Evolutionary conservation across 2,797 vertebrate genomes (phyloP).

Genomic region (Xiphophorus birchmanni): DNA sequence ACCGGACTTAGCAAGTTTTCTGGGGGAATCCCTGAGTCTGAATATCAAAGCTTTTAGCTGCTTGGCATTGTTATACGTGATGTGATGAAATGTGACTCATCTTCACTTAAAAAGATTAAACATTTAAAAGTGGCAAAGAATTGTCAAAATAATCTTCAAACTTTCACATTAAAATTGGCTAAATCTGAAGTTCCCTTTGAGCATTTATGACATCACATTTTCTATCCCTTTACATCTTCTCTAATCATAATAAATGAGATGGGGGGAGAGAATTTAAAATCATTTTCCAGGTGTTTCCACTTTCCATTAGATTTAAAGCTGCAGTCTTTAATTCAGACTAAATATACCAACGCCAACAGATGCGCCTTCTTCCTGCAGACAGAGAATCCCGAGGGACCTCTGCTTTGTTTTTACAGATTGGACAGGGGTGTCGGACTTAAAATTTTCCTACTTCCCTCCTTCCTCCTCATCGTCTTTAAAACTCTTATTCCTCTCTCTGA

Average conservation of each 20-base stretch:
- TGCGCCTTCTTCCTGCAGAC: background rate
- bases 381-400: background rate
- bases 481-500: slow-evolving; percentile 41
- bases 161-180: background rate
- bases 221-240: background rate
- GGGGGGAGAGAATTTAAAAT: background rate
- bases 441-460: slow-evolving; percentile 13
- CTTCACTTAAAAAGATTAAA: background rate
- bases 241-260: background rate
- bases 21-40: background rate
- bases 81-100: background rate
- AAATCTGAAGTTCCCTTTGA: background rate
- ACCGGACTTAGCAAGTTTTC: no score
- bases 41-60: background rate
- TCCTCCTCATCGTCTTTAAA: slow-evolving; percentile 19
- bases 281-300: background rate
- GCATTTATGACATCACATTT: background rate
- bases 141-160: background rate
- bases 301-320: background rate
- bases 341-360: background rate
- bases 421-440: slow-evolving; percentile 27
- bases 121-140: background rate
- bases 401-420: slow-evolving; percentile 32
- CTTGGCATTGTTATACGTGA: background rate
- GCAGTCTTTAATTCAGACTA: background rate